Base-by-base conservation (phyloP, 2,888 invertebrate species). In the Ceriagrion tenellum region DNA sequence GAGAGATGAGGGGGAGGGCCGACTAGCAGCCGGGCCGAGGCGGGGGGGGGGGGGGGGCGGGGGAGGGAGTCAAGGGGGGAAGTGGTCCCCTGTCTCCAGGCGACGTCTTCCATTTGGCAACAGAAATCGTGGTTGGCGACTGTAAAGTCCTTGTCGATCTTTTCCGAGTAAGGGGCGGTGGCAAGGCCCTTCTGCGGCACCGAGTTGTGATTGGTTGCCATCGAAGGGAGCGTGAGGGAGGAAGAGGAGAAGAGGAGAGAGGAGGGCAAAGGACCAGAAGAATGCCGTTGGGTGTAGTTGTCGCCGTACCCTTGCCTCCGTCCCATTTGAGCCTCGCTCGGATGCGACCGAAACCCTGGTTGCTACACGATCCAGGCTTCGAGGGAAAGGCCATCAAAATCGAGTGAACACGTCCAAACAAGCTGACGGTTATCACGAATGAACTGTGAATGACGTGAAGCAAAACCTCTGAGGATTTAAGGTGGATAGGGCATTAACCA, bases 41-140 rank as follows among this genome's bases (percentile, higher is more conserved):
- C n/a, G n/a, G n/a, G n/a, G n/a, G n/a, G n/a, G n/a, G n/a, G n/a
- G n/a, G n/a, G n/a, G n/a, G n/a, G n/a, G n/a, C n/a, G n/a, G n/a
- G n/a, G n/a, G n/a, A n/a, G n/a, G n/a, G n/a, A n/a, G n/a, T n/a
- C n/a, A n/a, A n/a, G n/a, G n/a, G n/a, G n/a, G n/a, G n/a, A n/a
- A n/a, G n/a, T n/a, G n/a, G n/a, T n/a, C n/a, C n/a, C n/a, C n/a
- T n/a, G n/a, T 74, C 63, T 90, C 63, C 16, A 47, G 95, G 91
- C 95, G 89, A 40, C 95, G 91, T 69, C 74, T 91, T 81, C 81
- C 81, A 81, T 81, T 81, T 13, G 81, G 81, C 16, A 30, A 16
- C 35, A 81, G 35, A 81, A 81, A 81, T 81, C 81, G 81, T 16
- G 81, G 20, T 35, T 35, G 30, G 81, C 74, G 30, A 30, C 74